Conservation (phyloP, 2,797 vertebrate genomes). For the Xenentodon cancila region DNA sequence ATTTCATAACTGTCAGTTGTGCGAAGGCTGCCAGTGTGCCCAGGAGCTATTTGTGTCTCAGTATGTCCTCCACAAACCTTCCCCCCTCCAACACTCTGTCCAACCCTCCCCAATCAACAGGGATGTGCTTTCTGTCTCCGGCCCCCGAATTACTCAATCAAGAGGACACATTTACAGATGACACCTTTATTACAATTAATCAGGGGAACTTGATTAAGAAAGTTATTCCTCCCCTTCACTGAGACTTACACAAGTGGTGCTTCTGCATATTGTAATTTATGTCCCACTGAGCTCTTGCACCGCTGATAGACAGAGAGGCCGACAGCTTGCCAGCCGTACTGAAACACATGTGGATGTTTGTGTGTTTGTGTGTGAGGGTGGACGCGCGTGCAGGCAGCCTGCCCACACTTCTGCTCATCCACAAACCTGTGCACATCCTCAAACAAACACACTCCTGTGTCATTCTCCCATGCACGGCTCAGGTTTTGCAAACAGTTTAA, state of each 20-base stretch:
- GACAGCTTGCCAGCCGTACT: constrained; percentile 73
- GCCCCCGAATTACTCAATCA: constrained; percentile 89
- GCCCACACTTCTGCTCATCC: constrained; percentile 23
- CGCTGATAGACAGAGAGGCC: constrained; percentile 69
- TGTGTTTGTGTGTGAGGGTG: constrained; percentile 18
- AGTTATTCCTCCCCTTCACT: constrained; percentile 84
- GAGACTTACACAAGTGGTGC: constrained; percentile 75
- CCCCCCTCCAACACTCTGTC: constrained; percentile 27
- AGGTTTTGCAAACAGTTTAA: constrained; percentile 68
- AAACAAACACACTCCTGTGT: constrained; percentile 61
- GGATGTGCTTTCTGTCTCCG: constrained; percentile 85
- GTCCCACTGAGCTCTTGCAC: constrained; percentile 69
- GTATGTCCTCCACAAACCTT: constrained; percentile 68
- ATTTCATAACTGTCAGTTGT: constrained; percentile 92
- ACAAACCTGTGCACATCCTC: constrained; percentile 44
- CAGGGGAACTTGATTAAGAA: constrained; percentile 91
- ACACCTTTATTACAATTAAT: constrained; percentile 94
- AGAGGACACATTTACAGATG: constrained; percentile 88
- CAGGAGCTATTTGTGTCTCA: constrained; percentile 88
- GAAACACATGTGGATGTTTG: constrained; percentile 60
- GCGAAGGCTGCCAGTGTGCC: constrained; percentile 89
- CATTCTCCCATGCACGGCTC: constrained; percentile 72
- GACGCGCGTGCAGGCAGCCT: constrained; percentile 10
- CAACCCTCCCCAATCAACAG: constrained; percentile 83
- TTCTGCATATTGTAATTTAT: constrained; percentile 77